A percentile compares a stretch with the other conserved stretches of the same genome.
Conservation (phyloP, 2,113 vertebrate genomes). For the Colaptes auratus region DNA sequence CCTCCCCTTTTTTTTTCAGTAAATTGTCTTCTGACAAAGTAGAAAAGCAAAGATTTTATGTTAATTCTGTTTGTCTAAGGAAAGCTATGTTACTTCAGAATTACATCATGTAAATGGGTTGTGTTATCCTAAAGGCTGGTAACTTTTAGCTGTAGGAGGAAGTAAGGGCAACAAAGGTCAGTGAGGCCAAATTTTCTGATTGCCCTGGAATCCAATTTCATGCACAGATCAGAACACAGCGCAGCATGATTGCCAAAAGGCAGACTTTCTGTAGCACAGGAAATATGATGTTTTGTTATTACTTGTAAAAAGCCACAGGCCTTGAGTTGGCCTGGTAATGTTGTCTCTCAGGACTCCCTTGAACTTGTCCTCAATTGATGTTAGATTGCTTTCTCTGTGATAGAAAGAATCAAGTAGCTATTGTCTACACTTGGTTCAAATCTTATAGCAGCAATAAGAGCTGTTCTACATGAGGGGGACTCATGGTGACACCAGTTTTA, state of each 20-base stretch:
- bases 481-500: neutral
- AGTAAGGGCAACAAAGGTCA: neutral
- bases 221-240: neutral
- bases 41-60: neutral
- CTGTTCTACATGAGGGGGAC: neutral
- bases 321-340: neutral
- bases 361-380: neutral
- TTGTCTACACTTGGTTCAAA: neutral
- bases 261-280: neutral
- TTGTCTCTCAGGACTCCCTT: neutral
- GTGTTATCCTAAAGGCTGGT: neutral
- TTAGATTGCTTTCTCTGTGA: neutral
- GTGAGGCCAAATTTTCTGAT: neutral
- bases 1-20: neutral
- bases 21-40: neutral
- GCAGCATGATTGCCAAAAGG: neutral
- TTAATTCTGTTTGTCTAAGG: neutral
- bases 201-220: neutral
- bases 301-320: neutral
- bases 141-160: neutral
- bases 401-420: neutral
- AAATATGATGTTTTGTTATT: slow-evolving; percentile 23
- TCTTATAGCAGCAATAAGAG: neutral
- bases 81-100: neutral
- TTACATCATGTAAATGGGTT: neutral